Evolutionary conservation across 53 echinoderm and acorn worm genomes (phyloP).

Genomic region (Echinometra lucunter): DNA sequence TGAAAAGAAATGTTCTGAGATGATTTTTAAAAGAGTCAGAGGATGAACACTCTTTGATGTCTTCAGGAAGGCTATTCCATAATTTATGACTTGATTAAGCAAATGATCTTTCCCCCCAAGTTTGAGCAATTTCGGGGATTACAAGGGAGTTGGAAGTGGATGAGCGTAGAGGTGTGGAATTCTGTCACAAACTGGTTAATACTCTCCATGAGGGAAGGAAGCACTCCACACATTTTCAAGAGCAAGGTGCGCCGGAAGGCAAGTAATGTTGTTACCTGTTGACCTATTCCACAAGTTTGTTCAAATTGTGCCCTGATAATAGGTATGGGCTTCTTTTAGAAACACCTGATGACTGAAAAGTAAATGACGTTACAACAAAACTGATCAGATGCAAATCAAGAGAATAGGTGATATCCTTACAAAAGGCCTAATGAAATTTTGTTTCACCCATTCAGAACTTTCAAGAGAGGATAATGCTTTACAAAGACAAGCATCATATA

Average conservation of each 20-base stretch:
- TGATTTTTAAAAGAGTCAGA: too few relatives aligned
- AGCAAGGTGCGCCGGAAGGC: slow-evolving; percentile 13
- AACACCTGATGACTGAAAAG: background rate
- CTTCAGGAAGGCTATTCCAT: too few relatives aligned
- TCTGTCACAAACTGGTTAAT: background rate
- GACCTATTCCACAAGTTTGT: background rate
- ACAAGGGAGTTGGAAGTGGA: too few relatives aligned
- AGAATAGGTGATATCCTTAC: background rate
- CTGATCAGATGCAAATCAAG: background rate
- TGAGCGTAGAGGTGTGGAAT: too few relatives aligned
- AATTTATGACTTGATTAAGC: too few relatives aligned
- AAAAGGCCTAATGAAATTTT: background rate
- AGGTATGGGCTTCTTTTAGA: slow-evolving; percentile 2
- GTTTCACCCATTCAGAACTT: too few relatives aligned
- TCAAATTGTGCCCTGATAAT: background rate
- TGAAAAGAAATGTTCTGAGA: too few relatives aligned
- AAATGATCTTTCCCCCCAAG: too few relatives aligned
- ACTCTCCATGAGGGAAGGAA: background rate
- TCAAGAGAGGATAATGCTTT: too few relatives aligned
- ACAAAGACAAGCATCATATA: too few relatives aligned
- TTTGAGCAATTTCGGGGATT: too few relatives aligned
- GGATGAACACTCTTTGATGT: too few relatives aligned
- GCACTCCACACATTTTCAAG: background rate
- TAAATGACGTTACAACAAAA: background rate
- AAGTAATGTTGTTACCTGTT: background rate